phyloP scores from a whole-genome alignment of 2,888 invertebrate species.

The Drosophila tripunctata region DNA sequence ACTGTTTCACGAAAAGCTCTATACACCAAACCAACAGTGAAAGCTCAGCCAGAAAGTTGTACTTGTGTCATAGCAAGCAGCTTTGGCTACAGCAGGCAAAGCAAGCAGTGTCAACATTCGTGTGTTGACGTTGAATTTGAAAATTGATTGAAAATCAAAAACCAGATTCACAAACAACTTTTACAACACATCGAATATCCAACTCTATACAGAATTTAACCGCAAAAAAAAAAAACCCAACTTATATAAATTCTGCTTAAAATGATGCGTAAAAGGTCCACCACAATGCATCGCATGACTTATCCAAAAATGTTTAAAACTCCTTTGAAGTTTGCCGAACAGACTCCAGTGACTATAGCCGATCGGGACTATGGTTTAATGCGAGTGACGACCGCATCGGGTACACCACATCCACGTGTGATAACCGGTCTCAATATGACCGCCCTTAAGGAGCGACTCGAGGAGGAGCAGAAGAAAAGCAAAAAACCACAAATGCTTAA shows the following conservation, averaged over 20 bases:
- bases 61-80: background rate
- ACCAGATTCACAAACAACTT: background rate
- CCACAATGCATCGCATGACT: background rate
- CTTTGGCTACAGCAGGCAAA: constrained; percentile 9
- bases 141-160: background rate
- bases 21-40: background rate
- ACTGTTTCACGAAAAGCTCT: constrained; percentile 5
- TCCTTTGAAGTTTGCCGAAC: background rate
- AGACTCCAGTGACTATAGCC: background rate
- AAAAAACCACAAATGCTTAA: background rate
- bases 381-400: background rate
- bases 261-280: no score
- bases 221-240: background rate
- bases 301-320: background rate
- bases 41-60: constrained; percentile 12
- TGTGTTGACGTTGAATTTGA: background rate
- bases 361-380: constrained; percentile 55
- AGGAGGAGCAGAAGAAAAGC: background rate
- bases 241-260: no score
- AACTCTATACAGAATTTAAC: background rate
- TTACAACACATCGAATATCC: background rate
- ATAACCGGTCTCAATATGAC: constrained; percentile 24
- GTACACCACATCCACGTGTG: constrained; percentile 50
- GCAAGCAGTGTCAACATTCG: constrained; percentile 16
- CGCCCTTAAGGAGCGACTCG: constrained; percentile 31